phyloP scores from a whole-genome alignment of 2,113 vertebrate species.

The Toxotes jaculatrix region DNA sequence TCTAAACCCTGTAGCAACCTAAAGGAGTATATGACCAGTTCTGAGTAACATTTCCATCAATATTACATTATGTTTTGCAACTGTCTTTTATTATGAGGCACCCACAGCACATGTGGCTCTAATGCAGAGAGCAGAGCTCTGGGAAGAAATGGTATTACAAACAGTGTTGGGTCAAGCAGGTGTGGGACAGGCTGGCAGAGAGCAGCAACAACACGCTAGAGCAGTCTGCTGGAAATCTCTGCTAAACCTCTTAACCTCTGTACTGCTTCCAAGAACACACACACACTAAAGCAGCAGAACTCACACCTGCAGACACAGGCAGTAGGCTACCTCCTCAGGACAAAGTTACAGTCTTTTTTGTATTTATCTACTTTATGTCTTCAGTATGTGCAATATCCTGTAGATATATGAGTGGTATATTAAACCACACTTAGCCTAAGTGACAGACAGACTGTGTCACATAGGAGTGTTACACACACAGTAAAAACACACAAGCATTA shows the following conservation, averaged over 20 bases:
- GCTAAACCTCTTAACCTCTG: constrained; percentile 46
- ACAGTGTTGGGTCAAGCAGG: constrained; percentile 42
- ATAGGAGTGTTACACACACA: neutral
- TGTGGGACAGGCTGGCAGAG: constrained; percentile 35
- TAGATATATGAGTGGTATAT: neutral
- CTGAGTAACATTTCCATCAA: constrained; percentile 20
- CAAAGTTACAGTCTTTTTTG: neutral
- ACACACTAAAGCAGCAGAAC: constrained; percentile 1
- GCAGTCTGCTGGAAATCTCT: constrained; percentile 44
- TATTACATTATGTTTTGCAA: neutral
- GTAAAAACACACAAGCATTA: constrained; percentile 1
- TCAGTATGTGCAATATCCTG: neutral
- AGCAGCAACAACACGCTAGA: neutral
- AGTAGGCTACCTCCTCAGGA: neutral
- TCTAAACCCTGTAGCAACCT: neutral
- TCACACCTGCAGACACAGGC: constrained; percentile 37
- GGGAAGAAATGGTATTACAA: constrained; percentile 2
- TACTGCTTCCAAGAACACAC: constrained; percentile 13
- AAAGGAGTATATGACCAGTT: neutral
- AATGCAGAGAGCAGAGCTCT: neutral
- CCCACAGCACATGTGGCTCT: neutral
- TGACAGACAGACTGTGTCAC: neutral
- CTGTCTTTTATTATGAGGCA: neutral
- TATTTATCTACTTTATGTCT: neutral
- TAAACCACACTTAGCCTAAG: neutral